phyloP scores from a whole-genome alignment of 2,888 invertebrate species.

The Melanotus villosus region DNA sequence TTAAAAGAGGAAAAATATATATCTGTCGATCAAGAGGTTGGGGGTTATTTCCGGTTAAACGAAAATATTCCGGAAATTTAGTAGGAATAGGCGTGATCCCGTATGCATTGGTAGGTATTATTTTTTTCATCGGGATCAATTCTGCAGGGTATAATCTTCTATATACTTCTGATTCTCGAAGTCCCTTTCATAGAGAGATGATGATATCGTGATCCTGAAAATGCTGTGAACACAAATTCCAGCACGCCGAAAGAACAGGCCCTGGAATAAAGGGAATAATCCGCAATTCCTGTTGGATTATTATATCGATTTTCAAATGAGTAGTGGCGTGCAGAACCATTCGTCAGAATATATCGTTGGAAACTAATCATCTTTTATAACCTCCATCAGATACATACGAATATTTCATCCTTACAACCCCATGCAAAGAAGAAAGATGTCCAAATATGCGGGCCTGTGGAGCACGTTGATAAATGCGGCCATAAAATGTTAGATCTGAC shows the following conservation, averaged over 20 bases:
- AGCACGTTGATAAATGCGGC: slow-evolving; percentile 46
- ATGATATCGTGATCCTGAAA: slow-evolving; percentile 32
- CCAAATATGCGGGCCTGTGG: slow-evolving; percentile 42
- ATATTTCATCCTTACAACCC: slow-evolving; percentile 37
- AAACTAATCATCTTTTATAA: slow-evolving; percentile 38
- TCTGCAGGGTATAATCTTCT: slow-evolving; percentile 21
- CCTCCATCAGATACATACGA: slow-evolving; percentile 24
- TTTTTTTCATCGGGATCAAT: slow-evolving; percentile 30
- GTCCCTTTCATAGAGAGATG: slow-evolving; percentile 27
- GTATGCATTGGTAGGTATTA: slow-evolving; percentile 22
- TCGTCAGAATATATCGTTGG: slow-evolving; percentile 31
- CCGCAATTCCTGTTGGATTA: slow-evolving; percentile 26
- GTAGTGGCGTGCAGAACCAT: slow-evolving; percentile 7
- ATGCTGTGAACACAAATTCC: slow-evolving; percentile 38
- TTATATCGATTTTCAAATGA: slow-evolving; percentile 30
- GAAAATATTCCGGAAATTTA: slow-evolving; percentile 7
- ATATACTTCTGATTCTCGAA: slow-evolving; percentile 21
- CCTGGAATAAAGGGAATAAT: slow-evolving; percentile 24
- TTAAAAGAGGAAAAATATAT: neutral
- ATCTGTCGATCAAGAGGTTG: neutral
- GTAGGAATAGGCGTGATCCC: slow-evolving; percentile 14
- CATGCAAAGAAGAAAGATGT: slow-evolving; percentile 40
- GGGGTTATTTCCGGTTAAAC: neutral
- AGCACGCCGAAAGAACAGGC: slow-evolving; percentile 22
- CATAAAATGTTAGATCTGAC: slow-evolving; percentile 48